phyloP scores from a whole-genome alignment of 2,797 vertebrate species.

The Triplophysa bombifrons region DNA sequence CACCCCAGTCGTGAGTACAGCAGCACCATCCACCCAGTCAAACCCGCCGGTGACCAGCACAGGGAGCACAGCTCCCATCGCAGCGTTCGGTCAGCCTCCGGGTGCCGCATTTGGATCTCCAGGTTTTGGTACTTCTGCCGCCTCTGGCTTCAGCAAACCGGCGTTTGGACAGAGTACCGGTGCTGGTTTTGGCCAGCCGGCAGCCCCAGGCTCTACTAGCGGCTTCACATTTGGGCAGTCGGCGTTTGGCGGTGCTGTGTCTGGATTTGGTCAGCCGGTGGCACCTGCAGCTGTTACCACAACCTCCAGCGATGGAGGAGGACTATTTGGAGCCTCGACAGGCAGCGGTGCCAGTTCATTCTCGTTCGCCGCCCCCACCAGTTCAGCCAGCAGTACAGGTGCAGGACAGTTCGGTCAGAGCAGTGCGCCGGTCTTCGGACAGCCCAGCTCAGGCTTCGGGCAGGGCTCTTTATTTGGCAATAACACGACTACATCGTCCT shows the following conservation, averaged over 20 bases:
- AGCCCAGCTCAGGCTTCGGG: slow-evolving; percentile 83
- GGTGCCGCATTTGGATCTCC: slow-evolving; percentile 68
- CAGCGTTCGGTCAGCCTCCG: slow-evolving; percentile 48
- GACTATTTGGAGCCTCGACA: slow-evolving; percentile 78
- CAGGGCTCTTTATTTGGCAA: slow-evolving; percentile 84
- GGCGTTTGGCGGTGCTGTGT: slow-evolving; percentile 66
- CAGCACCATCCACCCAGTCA: slow-evolving; percentile 47
- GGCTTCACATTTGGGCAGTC: slow-evolving; percentile 77
- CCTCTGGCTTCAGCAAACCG: slow-evolving; percentile 74
- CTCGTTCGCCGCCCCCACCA: slow-evolving; percentile 75
- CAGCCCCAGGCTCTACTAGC: slow-evolving; percentile 60
- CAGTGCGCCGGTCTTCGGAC: slow-evolving; percentile 81
- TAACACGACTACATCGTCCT: slow-evolving; percentile 82
- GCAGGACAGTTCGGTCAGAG: slow-evolving; percentile 82
- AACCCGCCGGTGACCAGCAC: slow-evolving; percentile 10
- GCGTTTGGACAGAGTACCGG: slow-evolving; percentile 76
- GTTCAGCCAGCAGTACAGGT: slow-evolving; percentile 68
- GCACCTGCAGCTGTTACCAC: slow-evolving; percentile 65
- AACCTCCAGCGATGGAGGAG: slow-evolving; percentile 68
- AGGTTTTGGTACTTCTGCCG: slow-evolving; percentile 62
- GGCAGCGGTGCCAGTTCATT: slow-evolving; percentile 81
- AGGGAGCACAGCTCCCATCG: slow-evolving; percentile 2
- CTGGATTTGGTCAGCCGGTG: slow-evolving; percentile 78
- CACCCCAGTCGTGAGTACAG: slow-evolving; percentile 63
- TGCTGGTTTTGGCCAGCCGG: slow-evolving; percentile 80